Percentiles rank a stretch among this genome's conserved stretches.
These are phyloP conservation scores for Chymomyza amoena DNA, from an alignment of 2,888 invertebrate species.

Conservation along the genomic window DNA sequence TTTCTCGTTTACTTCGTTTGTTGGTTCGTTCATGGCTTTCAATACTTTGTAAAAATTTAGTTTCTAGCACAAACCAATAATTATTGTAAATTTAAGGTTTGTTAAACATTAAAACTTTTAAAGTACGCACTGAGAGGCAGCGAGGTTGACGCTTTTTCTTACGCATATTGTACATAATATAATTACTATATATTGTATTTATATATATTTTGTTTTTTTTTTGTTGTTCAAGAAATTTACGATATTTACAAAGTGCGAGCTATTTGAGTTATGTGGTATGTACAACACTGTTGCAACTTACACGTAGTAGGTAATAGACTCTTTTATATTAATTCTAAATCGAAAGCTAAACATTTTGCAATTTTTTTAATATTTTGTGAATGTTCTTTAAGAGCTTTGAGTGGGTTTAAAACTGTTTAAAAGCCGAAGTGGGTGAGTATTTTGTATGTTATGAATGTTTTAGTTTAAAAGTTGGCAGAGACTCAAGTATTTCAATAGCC, in stretches of 20 bases:
- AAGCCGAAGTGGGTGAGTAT: constrained; percentile 9
- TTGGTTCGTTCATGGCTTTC: constrained; percentile 45
- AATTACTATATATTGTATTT: constrained; percentile 11
- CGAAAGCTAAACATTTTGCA: not conserved
- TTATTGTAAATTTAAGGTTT: constrained; percentile 33
- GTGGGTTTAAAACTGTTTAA: not conserved
- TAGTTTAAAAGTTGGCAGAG: constrained; percentile 42
- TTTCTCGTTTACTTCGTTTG: constrained; percentile 41
- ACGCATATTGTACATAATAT: constrained; percentile 25
- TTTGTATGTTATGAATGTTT: constrained; percentile 52
- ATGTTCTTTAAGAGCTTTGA: not conserved
- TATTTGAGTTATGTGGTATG: not conserved
- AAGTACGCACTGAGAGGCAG: constrained; percentile 76
- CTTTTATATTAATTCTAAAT: constrained; percentile 6
- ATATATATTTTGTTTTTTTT: constrained; percentile 11
- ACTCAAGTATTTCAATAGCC: constrained; percentile 59
- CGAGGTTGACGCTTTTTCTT: constrained; percentile 67
- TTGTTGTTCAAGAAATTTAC: not conserved
- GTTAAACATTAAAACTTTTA: constrained; percentile 37
- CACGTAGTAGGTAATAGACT: constrained; percentile 12
- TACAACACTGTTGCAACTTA: not conserved
- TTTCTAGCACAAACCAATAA: constrained; percentile 23
- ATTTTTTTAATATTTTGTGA: no score
- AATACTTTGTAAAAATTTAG: constrained; percentile 11
- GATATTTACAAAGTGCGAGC: not conserved